These are phyloP conservation scores for Eulemur rufifrons DNA, from an alignment of 2,113 vertebrate genomes.

Conservation along the genomic window DNA sequence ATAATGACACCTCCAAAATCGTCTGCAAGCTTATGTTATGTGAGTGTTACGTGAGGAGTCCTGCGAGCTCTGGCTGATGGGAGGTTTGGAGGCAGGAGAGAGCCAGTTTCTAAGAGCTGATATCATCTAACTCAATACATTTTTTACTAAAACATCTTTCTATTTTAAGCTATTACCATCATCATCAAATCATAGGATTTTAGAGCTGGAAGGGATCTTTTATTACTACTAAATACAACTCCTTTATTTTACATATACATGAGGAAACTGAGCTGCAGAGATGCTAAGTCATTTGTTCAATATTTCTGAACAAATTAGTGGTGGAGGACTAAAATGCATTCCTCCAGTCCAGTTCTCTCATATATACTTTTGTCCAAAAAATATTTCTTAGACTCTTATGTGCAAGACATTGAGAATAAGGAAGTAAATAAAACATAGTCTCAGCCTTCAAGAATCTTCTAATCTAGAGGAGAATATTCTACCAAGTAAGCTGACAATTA, in stretches of 20 bases:
- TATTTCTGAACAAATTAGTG: constrained; percentile 1
- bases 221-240: background rate
- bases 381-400: constrained; percentile 9
- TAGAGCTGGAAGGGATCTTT: background rate
- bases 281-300: background rate
- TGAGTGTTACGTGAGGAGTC: background rate
- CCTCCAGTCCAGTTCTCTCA: background rate
- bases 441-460: background rate
- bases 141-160: background rate
- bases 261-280: background rate
- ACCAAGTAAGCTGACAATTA: background rate
- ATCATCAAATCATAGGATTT: background rate
- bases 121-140: background rate
- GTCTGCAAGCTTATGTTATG: background rate
- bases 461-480: background rate
- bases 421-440: background rate
- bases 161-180: background rate
- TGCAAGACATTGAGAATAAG: background rate
- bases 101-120: background rate
- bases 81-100: background rate
- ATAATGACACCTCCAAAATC: background rate
- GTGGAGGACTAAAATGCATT: background rate
- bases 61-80: background rate
- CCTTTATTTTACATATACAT: background rate
- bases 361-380: background rate